Conservation (phyloP, 2,113 vertebrate species). For the Anguilla japonica region DNA sequence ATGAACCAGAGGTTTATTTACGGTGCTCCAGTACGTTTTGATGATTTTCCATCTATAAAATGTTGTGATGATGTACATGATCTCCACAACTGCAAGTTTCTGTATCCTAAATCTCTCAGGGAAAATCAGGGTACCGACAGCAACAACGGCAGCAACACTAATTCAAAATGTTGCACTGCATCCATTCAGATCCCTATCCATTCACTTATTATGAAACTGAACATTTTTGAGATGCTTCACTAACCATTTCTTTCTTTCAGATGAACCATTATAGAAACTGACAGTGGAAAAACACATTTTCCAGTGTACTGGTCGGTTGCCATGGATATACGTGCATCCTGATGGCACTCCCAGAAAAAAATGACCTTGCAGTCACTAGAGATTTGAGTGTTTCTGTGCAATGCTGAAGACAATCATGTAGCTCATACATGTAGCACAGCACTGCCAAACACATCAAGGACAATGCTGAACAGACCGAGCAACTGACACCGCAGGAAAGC, state of each 20-base stretch:
- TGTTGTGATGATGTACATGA: background rate
- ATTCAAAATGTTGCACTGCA: no score
- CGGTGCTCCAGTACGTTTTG: background rate
- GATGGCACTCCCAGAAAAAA: conserved; percentile 2
- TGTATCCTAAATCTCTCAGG: background rate
- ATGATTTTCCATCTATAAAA: background rate
- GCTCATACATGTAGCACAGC: background rate
- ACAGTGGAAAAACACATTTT: background rate
- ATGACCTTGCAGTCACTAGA: conserved; percentile 1
- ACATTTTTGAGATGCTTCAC: background rate
- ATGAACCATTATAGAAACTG: background rate
- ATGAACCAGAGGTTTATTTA: background rate
- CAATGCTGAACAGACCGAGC: background rate
- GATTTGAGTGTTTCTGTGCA: background rate
- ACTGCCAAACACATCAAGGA: background rate
- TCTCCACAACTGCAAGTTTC: background rate
- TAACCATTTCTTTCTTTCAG: background rate
- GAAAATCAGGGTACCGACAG: background rate
- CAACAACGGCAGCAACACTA: no score
- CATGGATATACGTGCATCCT: conserved; percentile 24
- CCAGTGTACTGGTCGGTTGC: conserved; percentile 23
- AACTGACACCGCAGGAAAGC: background rate
- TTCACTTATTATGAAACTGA: background rate
- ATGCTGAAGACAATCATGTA: background rate
- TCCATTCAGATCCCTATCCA: background rate